These are phyloP conservation scores for Sarcophilus harrisii DNA, from an alignment of 2,797 vertebrate genomes.

Conservation along the genomic window DNA sequence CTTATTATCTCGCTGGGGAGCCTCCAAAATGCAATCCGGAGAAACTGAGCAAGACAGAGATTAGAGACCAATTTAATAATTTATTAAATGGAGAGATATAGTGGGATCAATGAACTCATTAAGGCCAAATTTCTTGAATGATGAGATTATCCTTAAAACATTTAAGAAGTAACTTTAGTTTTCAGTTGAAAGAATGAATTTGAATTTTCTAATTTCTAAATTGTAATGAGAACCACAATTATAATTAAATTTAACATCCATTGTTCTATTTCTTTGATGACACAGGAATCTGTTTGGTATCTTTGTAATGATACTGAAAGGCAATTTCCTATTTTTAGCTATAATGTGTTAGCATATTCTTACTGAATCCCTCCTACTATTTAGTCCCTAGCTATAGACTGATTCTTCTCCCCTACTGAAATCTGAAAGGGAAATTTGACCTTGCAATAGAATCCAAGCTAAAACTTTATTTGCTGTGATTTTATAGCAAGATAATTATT, in stretches of 20 bases:
- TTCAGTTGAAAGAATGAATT: conserved; percentile 60
- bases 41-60: too few relatives aligned
- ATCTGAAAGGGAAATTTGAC: conserved; percentile 40
- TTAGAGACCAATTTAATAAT: too few relatives aligned
- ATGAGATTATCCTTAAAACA: conserved; percentile 47
- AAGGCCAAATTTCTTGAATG: conserved; percentile 42
- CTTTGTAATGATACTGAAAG: conserved; percentile 57
- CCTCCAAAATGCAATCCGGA: too few relatives aligned
- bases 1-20: too few relatives aligned
- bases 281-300: conserved; percentile 43
- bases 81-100: too few relatives aligned
- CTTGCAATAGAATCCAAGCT: conserved; percentile 62
- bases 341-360: conserved; percentile 58
- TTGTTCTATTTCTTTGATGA: conserved; percentile 55
- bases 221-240: conserved; percentile 45
- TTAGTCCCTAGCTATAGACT: conserved; percentile 39
- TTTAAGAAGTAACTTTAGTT: conserved; percentile 52
- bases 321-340: conserved; percentile 58
- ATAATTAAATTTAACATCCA: background rate
- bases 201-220: conserved; percentile 49
- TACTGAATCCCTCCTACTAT: conserved; percentile 20
- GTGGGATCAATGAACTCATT: conserved; percentile 9
- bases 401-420: conserved; percentile 8
- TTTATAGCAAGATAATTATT: conserved; percentile 56
- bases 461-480: conserved; percentile 46